These are phyloP conservation scores for Tetragonula clypearis DNA, from an alignment of 1,140 invertebrate species.

Conservation along the genomic window DNA sequence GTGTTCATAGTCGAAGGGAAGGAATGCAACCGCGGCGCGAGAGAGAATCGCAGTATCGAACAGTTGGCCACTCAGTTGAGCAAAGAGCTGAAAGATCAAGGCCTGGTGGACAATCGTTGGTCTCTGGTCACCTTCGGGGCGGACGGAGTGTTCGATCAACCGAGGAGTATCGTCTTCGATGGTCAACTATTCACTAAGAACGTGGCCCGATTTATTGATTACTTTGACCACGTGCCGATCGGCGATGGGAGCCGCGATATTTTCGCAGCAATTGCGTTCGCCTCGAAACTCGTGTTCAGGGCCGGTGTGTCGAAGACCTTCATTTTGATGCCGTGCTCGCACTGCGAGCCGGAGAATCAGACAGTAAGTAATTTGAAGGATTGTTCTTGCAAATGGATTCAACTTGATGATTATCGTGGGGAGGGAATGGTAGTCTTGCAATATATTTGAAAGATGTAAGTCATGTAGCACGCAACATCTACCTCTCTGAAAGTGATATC, in stretches of 20 bases:
- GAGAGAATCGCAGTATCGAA: slow-evolving; percentile 85
- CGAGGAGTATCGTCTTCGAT: slow-evolving; percentile 86
- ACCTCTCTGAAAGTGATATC: no score
- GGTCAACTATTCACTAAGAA: slow-evolving; percentile 85
- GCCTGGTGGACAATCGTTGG: slow-evolving; percentile 88
- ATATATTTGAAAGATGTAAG: no score
- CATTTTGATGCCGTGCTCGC: slow-evolving; percentile 90
- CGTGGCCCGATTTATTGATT: slow-evolving; percentile 82
- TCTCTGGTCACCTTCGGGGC: slow-evolving; percentile 92
- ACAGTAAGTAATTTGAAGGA: slow-evolving; percentile 79
- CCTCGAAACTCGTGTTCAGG: slow-evolving; percentile 90
- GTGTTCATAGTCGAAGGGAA: slow-evolving; percentile 95
- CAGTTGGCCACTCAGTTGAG: slow-evolving; percentile 85
- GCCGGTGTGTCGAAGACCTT: slow-evolving; percentile 92
- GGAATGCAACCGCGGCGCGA: slow-evolving; percentile 88
- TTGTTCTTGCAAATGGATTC: background rate
- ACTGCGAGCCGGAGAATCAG: slow-evolving; percentile 87
- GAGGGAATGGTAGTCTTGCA: no score
- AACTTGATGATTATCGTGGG: no score
- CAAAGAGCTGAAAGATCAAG: slow-evolving; percentile 85
- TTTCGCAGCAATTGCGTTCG: slow-evolving; percentile 88
- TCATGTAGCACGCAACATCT: no score
- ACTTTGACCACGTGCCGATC: slow-evolving; percentile 85
- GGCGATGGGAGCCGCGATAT: slow-evolving; percentile 87
- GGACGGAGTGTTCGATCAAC: slow-evolving; percentile 85